phyloP scores from a whole-genome alignment of 2,113 vertebrate genomes.

The Poeciliopsis turrubarensis region DNA sequence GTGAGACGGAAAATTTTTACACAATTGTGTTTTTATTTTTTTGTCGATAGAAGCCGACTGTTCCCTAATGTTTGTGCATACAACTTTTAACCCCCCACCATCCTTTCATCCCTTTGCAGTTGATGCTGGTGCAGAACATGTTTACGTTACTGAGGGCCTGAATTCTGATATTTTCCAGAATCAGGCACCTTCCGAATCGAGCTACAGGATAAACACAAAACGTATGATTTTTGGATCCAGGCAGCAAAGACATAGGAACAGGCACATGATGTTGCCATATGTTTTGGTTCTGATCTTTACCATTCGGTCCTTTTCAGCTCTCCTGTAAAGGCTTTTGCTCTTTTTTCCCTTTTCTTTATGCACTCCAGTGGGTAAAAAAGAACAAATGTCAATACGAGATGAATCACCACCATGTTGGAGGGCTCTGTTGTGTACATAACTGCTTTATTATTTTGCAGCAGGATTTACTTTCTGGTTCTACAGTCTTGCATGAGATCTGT shows the following conservation, averaged over 20 bases:
- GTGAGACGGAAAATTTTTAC: conserved; percentile 19
- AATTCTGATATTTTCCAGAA: background rate
- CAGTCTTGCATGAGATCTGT: conserved; percentile 47
- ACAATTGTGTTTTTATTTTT: background rate
- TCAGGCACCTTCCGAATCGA: background rate
- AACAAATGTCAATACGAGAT: background rate
- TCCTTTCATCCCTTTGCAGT: too few relatives aligned
- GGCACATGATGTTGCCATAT: conserved; percentile 5
- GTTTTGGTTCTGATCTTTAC: conserved; percentile 10
- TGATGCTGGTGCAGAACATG: background rate
- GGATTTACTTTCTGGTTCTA: conserved; percentile 31
- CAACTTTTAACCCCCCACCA: background rate
- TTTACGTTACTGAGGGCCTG: background rate
- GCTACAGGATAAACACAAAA: background rate
- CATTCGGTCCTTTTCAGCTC: background rate
- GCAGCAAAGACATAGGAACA: conserved; percentile 14
- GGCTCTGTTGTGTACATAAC: background rate
- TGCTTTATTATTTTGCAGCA: conserved; percentile 25
- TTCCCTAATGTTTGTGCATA: background rate
- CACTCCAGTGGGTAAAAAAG: conserved; percentile 35
- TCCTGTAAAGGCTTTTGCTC: conserved; percentile 7
- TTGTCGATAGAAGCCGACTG: background rate
- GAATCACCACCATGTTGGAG: background rate
- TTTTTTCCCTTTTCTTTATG: conserved; percentile 16
- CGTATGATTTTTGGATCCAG: background rate